Percentiles rank a stretch among this genome's conserved stretches.
Conservation (phyloP, 2,888 invertebrate species). For the Masnerella sp. region DNA sequence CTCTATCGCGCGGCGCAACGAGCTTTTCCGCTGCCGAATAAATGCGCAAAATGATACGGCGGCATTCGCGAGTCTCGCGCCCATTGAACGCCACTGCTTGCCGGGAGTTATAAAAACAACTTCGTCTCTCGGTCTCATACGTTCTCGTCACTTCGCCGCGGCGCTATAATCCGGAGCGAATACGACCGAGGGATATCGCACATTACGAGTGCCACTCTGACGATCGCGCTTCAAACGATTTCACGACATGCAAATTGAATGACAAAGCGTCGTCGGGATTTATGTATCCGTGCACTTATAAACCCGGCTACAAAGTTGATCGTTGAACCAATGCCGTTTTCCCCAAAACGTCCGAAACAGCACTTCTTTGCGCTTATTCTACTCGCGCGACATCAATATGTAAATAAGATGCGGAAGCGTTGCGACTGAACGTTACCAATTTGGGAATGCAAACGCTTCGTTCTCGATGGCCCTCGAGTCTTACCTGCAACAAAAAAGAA, state of each 20-base stretch:
- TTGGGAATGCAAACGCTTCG: conserved; percentile 21
- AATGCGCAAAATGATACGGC: too few species aligned
- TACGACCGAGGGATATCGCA: conserved; percentile 37
- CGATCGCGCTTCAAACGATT: conserved; percentile 49
- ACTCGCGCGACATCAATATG: conserved; percentile 34
- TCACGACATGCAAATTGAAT: conserved; percentile 52
- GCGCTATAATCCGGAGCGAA: conserved; percentile 28
- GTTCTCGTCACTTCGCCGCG: too few species aligned
- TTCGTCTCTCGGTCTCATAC: conserved; percentile 3
- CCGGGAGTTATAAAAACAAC: conserved; percentile 44
- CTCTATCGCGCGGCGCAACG: too few species aligned
- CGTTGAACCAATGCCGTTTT: conserved; percentile 6
- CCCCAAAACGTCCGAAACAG: conserved; percentile 16
- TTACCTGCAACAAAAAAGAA: conserved; percentile 71
- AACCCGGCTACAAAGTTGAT: too few species aligned
- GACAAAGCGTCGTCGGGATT: too few species aligned
- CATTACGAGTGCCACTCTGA: conserved; percentile 41
- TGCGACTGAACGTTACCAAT: conserved; percentile 28
- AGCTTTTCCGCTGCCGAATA: too few species aligned
- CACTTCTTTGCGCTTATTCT: conserved; percentile 1
- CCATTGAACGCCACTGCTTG: too few species aligned
- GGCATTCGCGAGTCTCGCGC: too few species aligned
- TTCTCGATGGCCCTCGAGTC: conserved; percentile 16
- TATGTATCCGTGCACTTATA: too few species aligned
- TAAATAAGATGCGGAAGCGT: conserved; percentile 21